Conservation (phyloP, 2,113 vertebrate species). For the Neodon shergylaensis region DNA sequence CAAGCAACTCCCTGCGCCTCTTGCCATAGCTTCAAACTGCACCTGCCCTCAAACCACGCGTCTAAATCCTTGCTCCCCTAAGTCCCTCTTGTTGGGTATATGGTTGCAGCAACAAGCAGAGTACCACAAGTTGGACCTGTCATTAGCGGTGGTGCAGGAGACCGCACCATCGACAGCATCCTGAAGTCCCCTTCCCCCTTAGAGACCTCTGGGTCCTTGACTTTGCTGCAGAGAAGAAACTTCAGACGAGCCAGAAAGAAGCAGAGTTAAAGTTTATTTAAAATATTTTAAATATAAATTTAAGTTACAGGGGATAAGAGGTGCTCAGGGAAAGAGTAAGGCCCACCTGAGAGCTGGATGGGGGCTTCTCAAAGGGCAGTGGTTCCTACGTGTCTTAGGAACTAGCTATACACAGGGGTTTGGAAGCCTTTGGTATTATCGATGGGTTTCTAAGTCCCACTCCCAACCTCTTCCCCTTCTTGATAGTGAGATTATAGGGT, state of each 20-base stretch:
- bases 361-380: not conserved
- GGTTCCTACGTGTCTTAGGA: not conserved
- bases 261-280: not conserved
- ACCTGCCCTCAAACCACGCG: not conserved
- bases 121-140: too few species aligned
- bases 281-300: conserved; percentile 28
- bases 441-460: not conserved
- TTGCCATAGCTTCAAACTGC: not conserved
- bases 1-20: not conserved
- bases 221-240: not conserved
- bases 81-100: not conserved
- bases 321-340: not conserved
- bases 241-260: not conserved
- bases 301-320: not conserved
- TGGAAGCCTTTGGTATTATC: not conserved
- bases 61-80: not conserved
- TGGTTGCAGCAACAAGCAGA: too few species aligned
- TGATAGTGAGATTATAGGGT: not conserved
- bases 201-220: not conserved
- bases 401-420: not conserved
- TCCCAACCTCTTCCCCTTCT: not conserved
- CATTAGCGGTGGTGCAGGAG: not conserved
- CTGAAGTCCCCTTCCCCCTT: not conserved
- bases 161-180: too few species aligned
- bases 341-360: not conserved